A percentile compares a stretch with the other conserved stretches of the same genome.
Conservation (phyloP, 1,140 invertebrate genomes). For the Dolichoris vasculosae region DNA sequence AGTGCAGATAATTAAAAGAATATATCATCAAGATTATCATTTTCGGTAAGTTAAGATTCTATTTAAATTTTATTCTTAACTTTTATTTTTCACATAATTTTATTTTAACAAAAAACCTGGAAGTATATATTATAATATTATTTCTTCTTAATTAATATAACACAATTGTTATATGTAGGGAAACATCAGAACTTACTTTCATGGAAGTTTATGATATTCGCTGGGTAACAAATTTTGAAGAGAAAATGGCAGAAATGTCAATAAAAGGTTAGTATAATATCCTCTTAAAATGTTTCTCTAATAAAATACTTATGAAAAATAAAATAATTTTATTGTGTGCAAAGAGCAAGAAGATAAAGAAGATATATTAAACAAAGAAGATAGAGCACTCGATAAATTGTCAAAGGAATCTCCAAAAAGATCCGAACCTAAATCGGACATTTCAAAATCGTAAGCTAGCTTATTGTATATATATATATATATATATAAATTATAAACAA, state of each 20-base stretch:
- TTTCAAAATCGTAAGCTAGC: slow-evolving; percentile 70
- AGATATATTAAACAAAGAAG: slow-evolving; percentile 55
- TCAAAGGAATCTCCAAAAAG: slow-evolving; percentile 59
- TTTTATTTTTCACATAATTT: slow-evolving; percentile 34
- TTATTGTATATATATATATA: slow-evolving; percentile 7
- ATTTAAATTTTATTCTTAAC: neutral
- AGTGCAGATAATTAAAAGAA: slow-evolving; percentile 75
- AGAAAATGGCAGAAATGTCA: slow-evolving; percentile 69
- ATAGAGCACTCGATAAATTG: slow-evolving; percentile 43
- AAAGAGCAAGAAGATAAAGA: slow-evolving; percentile 63
- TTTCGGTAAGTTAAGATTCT: slow-evolving; percentile 72
- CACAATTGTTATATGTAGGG: slow-evolving; percentile 59
- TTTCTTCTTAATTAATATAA: slow-evolving; percentile 24
- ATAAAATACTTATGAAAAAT: neutral
- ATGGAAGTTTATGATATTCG: slow-evolving; percentile 74
- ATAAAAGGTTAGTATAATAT: slow-evolving; percentile 70
- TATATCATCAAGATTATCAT: slow-evolving; percentile 75
- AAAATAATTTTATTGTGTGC: slow-evolving; percentile 47
- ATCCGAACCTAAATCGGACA: slow-evolving; percentile 63
- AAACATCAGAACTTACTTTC: slow-evolving; percentile 73
- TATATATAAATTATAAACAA: neutral
- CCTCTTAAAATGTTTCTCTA: slow-evolving; percentile 40
- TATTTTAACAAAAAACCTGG: neutral
- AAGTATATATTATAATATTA: slow-evolving; percentile 16
- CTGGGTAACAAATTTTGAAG: slow-evolving; percentile 74